These are phyloP conservation scores for Hoplias malabaricus DNA, from an alignment of 2,113 vertebrate genomes.

Conservation along the genomic window DNA sequence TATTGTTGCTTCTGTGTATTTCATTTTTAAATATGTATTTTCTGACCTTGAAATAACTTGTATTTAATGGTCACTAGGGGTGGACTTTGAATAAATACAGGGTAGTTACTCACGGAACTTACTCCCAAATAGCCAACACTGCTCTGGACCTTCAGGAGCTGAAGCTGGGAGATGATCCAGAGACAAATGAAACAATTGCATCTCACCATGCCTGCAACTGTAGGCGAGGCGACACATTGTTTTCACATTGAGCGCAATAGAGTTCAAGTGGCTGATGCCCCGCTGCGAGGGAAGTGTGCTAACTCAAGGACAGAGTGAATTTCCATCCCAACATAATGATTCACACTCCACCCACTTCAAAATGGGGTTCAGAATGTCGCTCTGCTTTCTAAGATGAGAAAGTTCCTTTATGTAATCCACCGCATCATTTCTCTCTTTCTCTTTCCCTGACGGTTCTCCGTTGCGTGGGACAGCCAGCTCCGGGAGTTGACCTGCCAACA, in stretches of 20 bases:
- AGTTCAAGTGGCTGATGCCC: not conserved
- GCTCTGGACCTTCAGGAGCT: not conserved
- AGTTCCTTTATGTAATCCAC: not conserved
- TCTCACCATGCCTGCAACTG: not conserved
- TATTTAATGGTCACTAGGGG: too few relatives aligned
- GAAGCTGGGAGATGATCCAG: not conserved
- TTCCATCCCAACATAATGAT: not conserved
- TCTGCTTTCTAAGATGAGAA: not conserved
- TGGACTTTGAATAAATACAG: too few relatives aligned
- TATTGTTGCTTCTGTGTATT: too few relatives aligned
- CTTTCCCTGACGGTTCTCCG: too few relatives aligned
- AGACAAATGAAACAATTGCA: constrained; percentile 1
- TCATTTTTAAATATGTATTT: too few relatives aligned
- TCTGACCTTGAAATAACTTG: too few relatives aligned
- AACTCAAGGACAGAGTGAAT: not conserved
- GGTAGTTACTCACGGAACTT: too few relatives aligned
- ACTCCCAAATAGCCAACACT: not conserved
- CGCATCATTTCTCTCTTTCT: not conserved
- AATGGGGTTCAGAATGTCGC: not conserved
- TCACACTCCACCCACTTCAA: not conserved
- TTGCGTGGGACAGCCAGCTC: not conserved
- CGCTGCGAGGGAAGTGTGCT: not conserved
- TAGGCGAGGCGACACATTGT: not conserved
- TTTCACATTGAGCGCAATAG: not conserved
- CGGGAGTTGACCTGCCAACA: not conserved